Percentiles rank a stretch among this genome's conserved stretches.
Evolutionary conservation across 2,888 invertebrate species (phyloP).

Genomic region (Esperia sulphurella): DNA sequence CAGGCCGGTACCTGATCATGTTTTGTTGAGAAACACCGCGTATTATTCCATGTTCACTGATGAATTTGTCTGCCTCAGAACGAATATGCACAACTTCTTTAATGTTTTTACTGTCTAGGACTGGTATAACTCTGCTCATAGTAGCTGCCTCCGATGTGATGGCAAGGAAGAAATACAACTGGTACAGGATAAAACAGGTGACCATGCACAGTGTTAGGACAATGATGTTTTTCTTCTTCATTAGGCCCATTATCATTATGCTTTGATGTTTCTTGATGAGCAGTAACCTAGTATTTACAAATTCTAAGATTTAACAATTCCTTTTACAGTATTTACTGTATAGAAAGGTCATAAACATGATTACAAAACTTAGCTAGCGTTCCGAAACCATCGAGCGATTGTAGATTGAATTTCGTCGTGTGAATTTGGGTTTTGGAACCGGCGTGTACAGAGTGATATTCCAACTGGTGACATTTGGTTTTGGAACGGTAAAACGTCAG

Average conservation of each 20-base stretch:
- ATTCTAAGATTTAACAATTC: too few species aligned
- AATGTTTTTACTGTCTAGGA: conserved; percentile 40
- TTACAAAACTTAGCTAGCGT: too few species aligned
- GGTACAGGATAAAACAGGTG: conserved; percentile 60
- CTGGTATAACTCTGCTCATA: conserved; percentile 38
- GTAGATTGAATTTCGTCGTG: too few species aligned
- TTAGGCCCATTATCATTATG: conserved; percentile 35
- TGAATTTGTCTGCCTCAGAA: conserved; percentile 56
- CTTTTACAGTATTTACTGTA: too few species aligned
- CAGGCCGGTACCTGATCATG: conserved; percentile 58
- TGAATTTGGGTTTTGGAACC: too few species aligned
- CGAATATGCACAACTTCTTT: conserved; percentile 41
- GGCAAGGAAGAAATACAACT: conserved; percentile 62
- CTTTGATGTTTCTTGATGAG: background rate
- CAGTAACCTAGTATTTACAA: background rate
- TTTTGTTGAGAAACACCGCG: conserved; percentile 56
- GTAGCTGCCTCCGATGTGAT: conserved; percentile 48
- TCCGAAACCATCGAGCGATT: too few species aligned
- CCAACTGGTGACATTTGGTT: too few species aligned
- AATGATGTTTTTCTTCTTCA: conserved; percentile 67
- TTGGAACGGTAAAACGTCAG: too few species aligned
- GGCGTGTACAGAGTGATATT: too few species aligned
- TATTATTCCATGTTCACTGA: conserved; percentile 60
- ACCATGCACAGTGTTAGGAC: conserved; percentile 50
- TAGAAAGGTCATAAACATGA: too few species aligned